Evolutionary conservation across 1,140 invertebrate species (phyloP), one percentile per base, ranked within the genome.

Genomic region (Trachymyrmex cornetzi): DNA sequence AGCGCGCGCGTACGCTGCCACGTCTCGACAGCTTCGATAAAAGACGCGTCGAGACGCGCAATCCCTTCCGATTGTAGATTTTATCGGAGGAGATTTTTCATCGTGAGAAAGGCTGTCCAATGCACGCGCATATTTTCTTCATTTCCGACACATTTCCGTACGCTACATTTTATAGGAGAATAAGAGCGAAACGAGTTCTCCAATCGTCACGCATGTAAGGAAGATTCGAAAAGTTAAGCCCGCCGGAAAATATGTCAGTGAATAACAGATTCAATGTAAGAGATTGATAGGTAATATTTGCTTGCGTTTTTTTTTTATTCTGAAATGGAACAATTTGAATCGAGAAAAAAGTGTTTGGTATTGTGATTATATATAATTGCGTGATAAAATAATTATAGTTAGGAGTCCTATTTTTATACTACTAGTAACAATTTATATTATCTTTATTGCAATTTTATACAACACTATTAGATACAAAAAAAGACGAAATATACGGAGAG

Each of bases 21-120:
- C n/a, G 7, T 24, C 14, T 44, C n/a, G 30, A 16, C 57, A 27
- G 53, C n/a, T n/a, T 57, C 34, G n/a, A 24, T 77, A 50, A 44
- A 61, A 71, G 24, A n/a, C 30, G 30, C 50, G n/a, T 30, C 50
- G 64, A 59, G 66, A n/a, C n/a, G 48, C 12, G 22, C n/a, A 48
- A 81, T 81, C 50, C 64, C 16, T 55, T 38, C n/a, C n/a, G 77
- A 24, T 64, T 48, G 16, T 48, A 27, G 11, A 81, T 5, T 61
- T 59, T 24, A 38, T 44, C 27, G 55, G 1, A 34, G 3, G 14
- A 14, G 34, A 69, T 48, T 63, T 48, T 48, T 69, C 9, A 12
- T 38, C 30, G 63, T 14, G n/a, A 27, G 14, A 19, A 11, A 38
- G 14, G 27, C 30, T 67, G 27, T 34, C 61, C 19, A 48, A 71